Base-by-base conservation (phyloP, 2,888 invertebrate species). In the Temnothorax ravouxi region DNA sequence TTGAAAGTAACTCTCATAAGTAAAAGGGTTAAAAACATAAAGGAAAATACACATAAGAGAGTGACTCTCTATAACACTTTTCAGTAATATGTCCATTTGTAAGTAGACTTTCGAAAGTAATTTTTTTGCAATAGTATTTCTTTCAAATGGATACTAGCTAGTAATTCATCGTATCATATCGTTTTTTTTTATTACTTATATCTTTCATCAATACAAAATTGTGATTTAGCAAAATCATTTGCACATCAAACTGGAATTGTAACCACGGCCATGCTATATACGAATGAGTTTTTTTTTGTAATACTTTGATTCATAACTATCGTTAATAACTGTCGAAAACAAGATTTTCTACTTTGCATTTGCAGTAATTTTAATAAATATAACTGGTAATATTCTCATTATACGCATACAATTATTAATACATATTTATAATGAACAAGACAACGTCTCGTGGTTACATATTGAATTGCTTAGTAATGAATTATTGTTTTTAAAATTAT, bases 211-310 rank as follows among this genome's bases (percentile, higher is more conserved):
- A 85, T 84, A 47, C 81, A 34, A 47, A 77, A 87, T 88, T 88
- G 88, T 88, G 85, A 88, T 87, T 87, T 81, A 62, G 66, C 84
- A 59, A 89, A 90, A 90, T 88, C 77, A 75, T 85, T 86, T 85
- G 69, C 67, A 86, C 61, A 72, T 79, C 66, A 85, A 76, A 84
- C 21, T 83, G 62, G 59, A 85, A 82, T 88, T 86, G 83, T 76
- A 87, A 88, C 88, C 89, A 84, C 84, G 75, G 67, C 62, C 66
- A 82, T 88, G 83, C 64, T 79, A 52, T 66, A 50, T 79, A 61
- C 54, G 61, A 29, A 72, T 67, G 56, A 59, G 34, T 54, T 62
- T 47, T 29, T 29, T 44, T 72, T 84, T 74, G 34, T 62, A 61
- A 61, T 67, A 62, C 52, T 82, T 47, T 56, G 38, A 44, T 71